Base-by-base conservation (phyloP, 2,888 invertebrate species). In the Caenorhabditis sp. region DNA sequence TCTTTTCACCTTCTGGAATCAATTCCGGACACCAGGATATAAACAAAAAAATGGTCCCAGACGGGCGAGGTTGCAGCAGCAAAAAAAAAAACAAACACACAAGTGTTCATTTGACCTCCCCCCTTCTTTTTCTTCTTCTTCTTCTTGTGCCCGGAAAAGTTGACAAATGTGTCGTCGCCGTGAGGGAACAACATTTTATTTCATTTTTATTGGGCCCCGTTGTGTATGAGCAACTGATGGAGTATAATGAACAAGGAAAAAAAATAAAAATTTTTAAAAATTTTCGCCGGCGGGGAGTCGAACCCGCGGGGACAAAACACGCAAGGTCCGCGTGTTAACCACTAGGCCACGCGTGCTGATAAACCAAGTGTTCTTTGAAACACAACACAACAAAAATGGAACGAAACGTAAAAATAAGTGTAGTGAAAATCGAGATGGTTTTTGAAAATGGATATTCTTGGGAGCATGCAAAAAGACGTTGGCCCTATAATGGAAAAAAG, bases 381-480 rank as follows among this genome's bases (percentile, higher is more conserved):
- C 36, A 36, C 31, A 49, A 61, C 23, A 21, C 31, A 62, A 68
- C 51, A 68, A 60, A 49, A 62, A 61, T 60, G 58, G 31, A 59
- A 24, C 61, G 51, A 69, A 62, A 60, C 55, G 27, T 50, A 36
- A 23, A 37, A 53, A 17, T 36, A 31, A 31, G 19, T 17, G 21
- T 23, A 10, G 51, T 36, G 71, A 72, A 72, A 72, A 64, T 64
- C 63, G 62, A 72, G 72, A 72, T 64, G 67, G 61, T 49, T 50
- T 60, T 61, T 72, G 72, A 72, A 71, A 71, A 64, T 67, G 60
- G 66, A 72, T 72, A 72, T 72, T 63, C 72, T 67, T 72, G 72
- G 72, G 72, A 72, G 63, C 43, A 10, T 64, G 63, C 43, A 43
- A 17, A 71, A 65, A 61, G 66, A 62, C 59, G 21, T 51, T 51